These are phyloP conservation scores for Papilio helenus DNA, from an alignment of 1,140 invertebrate genomes.

Conservation along the genomic window DNA sequence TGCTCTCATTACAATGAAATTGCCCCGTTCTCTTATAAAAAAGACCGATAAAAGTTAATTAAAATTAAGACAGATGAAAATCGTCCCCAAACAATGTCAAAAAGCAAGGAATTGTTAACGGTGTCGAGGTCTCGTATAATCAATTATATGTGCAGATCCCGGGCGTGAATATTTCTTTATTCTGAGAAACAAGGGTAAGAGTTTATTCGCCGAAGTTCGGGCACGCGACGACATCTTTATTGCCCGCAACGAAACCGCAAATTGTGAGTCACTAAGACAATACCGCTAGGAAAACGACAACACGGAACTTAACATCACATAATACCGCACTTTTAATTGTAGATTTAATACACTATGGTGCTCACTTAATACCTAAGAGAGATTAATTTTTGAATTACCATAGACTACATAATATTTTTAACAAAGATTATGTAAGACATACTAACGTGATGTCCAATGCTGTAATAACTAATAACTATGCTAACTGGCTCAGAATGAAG, in stretches of 20 bases:
- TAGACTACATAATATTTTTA: background rate
- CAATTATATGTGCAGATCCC: constrained; percentile 46
- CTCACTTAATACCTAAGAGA: background rate
- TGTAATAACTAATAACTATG: no score
- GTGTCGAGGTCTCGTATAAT: constrained; percentile 45
- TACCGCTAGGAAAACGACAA: background rate
- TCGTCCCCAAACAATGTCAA: background rate
- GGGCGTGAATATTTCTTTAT: constrained; percentile 44
- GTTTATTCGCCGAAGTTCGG: constrained; percentile 53
- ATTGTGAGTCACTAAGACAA: constrained; percentile 48
- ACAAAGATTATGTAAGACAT: background rate
- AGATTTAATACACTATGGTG: background rate
- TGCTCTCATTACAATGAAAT: background rate
- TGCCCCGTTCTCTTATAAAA: no score
- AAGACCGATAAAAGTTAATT: background rate
- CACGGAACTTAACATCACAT: background rate
- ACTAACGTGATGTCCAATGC: constrained; percentile 19
- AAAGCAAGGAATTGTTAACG: constrained; percentile 37
- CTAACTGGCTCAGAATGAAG: no score
- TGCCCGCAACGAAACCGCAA: constrained; percentile 49
- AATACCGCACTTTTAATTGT: background rate
- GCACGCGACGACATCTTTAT: constrained; percentile 56
- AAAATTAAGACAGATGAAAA: constrained; percentile 14
- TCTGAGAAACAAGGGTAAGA: constrained; percentile 51
- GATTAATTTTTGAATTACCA: background rate